These are phyloP conservation scores for Cosmia trapezina DNA, from an alignment of 2,888 invertebrate species.

Conservation along the genomic window DNA sequence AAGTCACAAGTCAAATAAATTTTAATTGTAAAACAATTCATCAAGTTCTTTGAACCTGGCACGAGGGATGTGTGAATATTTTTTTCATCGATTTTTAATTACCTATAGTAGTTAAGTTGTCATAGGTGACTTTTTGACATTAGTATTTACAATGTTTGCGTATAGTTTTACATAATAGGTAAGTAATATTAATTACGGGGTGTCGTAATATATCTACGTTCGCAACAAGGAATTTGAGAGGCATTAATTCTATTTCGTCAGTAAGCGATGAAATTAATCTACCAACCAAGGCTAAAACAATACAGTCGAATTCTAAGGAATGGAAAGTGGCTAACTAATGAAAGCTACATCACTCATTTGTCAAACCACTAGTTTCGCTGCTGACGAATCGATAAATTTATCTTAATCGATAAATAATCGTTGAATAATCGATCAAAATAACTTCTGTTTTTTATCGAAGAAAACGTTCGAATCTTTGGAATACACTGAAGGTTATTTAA, in stretches of 20 bases:
- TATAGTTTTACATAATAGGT: constrained; percentile 26
- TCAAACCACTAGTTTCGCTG: constrained; percentile 26
- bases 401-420: constrained; percentile 46
- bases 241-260: constrained; percentile 47
- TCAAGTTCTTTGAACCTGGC: constrained; percentile 55
- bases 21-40: constrained; percentile 54
- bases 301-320: constrained; percentile 36
- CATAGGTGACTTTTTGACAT: constrained; percentile 16
- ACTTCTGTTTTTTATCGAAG: constrained; percentile 8
- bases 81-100: constrained; percentile 23
- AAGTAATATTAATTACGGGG: neutral
- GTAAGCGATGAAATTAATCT: constrained; percentile 38
- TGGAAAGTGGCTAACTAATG: constrained; percentile 54
- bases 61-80: constrained; percentile 26
- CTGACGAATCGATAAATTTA: constrained; percentile 46
- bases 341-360: constrained; percentile 54
- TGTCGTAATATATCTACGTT: constrained; percentile 14
- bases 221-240: constrained; percentile 20
- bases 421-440: constrained; percentile 32
- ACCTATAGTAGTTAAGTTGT: constrained; percentile 1
- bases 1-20: constrained; percentile 61
- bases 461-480: constrained; percentile 20
- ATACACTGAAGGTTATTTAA: constrained; percentile 17
- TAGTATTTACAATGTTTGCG: constrained; percentile 13
- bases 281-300: constrained; percentile 51